phyloP scores from a whole-genome alignment of 2,888 invertebrate genomes.

The Deilephila elpenor region DNA sequence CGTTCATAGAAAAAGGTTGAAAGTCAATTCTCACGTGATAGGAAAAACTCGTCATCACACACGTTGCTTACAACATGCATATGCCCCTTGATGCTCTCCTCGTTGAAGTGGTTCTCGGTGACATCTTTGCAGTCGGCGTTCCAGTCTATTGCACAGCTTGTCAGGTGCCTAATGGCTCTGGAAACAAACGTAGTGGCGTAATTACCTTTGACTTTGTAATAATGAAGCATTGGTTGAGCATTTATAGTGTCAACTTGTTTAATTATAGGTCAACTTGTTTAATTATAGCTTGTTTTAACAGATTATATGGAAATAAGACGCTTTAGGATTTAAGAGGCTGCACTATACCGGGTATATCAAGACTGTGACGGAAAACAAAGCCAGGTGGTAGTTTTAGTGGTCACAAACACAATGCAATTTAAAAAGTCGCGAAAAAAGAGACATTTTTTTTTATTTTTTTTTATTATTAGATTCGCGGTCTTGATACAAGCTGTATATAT shows the following conservation, averaged over 20 bases:
- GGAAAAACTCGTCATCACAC: slow-evolving; percentile 68
- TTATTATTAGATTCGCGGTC: no score
- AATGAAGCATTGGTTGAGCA: background rate
- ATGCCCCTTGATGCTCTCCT: slow-evolving; percentile 74
- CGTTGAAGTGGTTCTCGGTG: slow-evolving; percentile 71
- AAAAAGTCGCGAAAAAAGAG: no score
- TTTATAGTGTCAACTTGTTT: background rate
- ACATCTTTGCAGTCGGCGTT: slow-evolving; percentile 71
- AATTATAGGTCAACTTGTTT: no score
- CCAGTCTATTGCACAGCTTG: slow-evolving; percentile 75
- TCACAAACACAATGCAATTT: no score
- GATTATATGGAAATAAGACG: no score
- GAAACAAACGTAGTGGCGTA: slow-evolving; percentile 31
- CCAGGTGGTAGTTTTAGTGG: no score
- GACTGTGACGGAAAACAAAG: no score
- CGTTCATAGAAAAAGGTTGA: background rate
- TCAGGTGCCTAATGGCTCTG: slow-evolving; percentile 69
- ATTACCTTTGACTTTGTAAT: slow-evolving; percentile 1
- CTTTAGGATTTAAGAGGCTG: no score
- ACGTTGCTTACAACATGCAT: slow-evolving; percentile 68
- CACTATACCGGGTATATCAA: no score
- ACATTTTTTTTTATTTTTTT: no score
- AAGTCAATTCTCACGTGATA: slow-evolving; percentile 54
- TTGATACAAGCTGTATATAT: no score
- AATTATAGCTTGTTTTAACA: no score